These are phyloP conservation scores for Philopedon plagiatum DNA, from an alignment of 2,888 invertebrate genomes.

Conservation along the genomic window DNA sequence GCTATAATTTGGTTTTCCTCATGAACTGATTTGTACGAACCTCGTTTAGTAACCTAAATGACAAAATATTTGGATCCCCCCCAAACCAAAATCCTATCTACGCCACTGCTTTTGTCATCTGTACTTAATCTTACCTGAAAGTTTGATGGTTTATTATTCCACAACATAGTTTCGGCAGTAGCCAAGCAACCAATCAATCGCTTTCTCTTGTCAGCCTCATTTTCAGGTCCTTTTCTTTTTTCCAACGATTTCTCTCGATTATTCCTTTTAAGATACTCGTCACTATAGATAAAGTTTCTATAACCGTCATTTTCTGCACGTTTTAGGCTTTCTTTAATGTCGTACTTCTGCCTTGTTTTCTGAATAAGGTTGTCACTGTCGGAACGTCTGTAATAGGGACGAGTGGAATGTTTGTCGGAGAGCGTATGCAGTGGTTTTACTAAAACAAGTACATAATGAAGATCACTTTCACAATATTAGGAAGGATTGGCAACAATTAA, in stretches of 20 bases:
- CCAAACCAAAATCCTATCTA: too few relatives aligned
- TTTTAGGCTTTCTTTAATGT: conserved; percentile 59
- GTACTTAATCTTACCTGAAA: conserved; percentile 50
- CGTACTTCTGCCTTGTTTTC: conserved; percentile 59
- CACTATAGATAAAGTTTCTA: conserved; percentile 59
- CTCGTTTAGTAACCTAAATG: too few relatives aligned
- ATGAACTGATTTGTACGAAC: too few relatives aligned
- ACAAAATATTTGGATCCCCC: too few relatives aligned
- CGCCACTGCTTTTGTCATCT: too few relatives aligned
- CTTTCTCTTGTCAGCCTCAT: conserved; percentile 44
- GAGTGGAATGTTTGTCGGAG: conserved; percentile 18
- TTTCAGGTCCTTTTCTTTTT: conserved; percentile 10
- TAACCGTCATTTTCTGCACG: conserved; percentile 63
- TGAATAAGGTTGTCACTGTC: conserved; percentile 62
- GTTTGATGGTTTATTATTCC: conserved; percentile 52
- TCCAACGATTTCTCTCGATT: neutral
- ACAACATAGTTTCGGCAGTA: conserved; percentile 53
- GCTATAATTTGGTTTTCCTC: too few relatives aligned
- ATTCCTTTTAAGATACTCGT: conserved; percentile 20
- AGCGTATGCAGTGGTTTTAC: conserved; percentile 30
- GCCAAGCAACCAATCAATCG: conserved; percentile 23
- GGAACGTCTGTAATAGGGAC: conserved; percentile 55
- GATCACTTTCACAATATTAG: too few relatives aligned
- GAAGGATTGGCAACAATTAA: too few relatives aligned
- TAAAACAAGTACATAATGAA: conserved; percentile 13